Evolutionary conservation across 2,888 invertebrate species (phyloP).

Genomic region (Mythimna vitellina): DNA sequence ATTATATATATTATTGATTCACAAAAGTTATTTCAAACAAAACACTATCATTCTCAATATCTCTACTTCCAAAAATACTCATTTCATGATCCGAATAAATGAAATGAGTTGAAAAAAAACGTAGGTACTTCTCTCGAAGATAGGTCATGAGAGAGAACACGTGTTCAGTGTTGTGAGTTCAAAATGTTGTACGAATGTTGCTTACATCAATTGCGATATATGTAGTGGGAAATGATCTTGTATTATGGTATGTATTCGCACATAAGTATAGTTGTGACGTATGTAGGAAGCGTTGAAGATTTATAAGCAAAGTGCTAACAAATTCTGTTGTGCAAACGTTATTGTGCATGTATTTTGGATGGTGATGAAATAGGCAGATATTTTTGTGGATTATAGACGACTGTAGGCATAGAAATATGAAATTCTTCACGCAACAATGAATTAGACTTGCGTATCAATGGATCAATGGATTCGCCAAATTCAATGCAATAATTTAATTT

Average conservation of each 20-base stretch:
- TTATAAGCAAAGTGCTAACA: slow-evolving; percentile 8
- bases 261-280: neutral
- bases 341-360: neutral
- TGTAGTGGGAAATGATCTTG: slow-evolving; percentile 7
- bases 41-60: neutral
- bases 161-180: slow-evolving; percentile 30
- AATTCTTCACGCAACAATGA: neutral
- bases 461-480: slow-evolving; percentile 1
- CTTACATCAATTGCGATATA: slow-evolving; percentile 10
- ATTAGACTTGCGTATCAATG: too few relatives aligned
- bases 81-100: slow-evolving; percentile 24
- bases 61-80: slow-evolving; percentile 8
- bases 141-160: slow-evolving; percentile 48
- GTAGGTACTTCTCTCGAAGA: slow-evolving; percentile 8
- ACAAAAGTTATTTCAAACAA: neutral
- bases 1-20: too few relatives aligned
- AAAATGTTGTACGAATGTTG: slow-evolving; percentile 19
- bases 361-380: neutral
- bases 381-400: too few relatives aligned
- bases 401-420: neutral
- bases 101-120: slow-evolving; percentile 25
- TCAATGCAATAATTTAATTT: neutral
- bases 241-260: neutral
- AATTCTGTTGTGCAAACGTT: slow-evolving; percentile 9
- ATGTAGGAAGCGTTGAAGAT: slow-evolving; percentile 12